phyloP scores from a whole-genome alignment of 1,140 invertebrate species.

The Varroa destructor region DNA sequence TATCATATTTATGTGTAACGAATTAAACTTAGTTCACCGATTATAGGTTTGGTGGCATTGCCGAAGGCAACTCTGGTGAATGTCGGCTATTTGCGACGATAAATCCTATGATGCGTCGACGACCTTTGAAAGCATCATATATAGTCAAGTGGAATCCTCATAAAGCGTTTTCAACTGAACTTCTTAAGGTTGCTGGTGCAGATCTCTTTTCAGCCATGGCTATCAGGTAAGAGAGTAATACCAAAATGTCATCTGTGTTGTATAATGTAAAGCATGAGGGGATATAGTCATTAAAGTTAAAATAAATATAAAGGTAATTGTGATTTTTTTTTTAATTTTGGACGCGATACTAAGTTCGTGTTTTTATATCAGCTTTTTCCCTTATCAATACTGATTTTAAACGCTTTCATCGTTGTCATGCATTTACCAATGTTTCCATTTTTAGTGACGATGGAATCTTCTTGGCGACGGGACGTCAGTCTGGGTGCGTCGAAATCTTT shows the following conservation, averaged over 20 bases:
- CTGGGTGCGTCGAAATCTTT: conserved; percentile 74
- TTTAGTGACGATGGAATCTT: conserved; percentile 71
- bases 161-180: conserved; percentile 38
- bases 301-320: no score
- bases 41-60: conserved; percentile 51
- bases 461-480: conserved; percentile 80
- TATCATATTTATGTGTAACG: no score
- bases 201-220: conserved; percentile 71
- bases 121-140: conserved; percentile 40
- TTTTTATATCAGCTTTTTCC: no score
- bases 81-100: conserved; percentile 63
- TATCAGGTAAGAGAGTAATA: conserved; percentile 44
- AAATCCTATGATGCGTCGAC: conserved; percentile 56
- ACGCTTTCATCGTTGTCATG: neutral
- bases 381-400: neutral
- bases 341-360: no score
- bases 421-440: conserved; percentile 32
- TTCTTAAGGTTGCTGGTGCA: conserved; percentile 38
- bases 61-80: conserved; percentile 51
- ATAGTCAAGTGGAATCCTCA: conserved; percentile 42
- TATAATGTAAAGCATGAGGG: no score
- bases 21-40: neutral
- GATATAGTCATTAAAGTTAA: no score
- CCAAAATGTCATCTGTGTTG: neutral
- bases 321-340: no score